Percentiles rank a stretch among this genome's conserved stretches.
Evolutionary conservation across 2,797 vertebrate species (phyloP).

Genomic region (Bovichtus diacanthus): DNA sequence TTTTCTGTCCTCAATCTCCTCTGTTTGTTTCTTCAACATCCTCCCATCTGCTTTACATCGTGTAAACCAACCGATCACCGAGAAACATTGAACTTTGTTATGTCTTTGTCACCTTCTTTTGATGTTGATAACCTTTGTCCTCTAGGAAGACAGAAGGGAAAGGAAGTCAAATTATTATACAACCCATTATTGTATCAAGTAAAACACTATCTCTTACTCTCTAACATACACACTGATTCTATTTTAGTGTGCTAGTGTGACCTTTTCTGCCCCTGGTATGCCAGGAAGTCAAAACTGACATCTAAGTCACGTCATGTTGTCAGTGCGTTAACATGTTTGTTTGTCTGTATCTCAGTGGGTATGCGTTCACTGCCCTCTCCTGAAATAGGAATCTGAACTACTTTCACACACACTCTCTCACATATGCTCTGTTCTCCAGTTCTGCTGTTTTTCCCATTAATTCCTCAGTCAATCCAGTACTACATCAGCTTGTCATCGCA

Average conservation of each 20-base stretch:
- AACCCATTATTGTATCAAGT: background rate
- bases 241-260: constrained; percentile 34
- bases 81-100: background rate
- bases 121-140: constrained; percentile 24
- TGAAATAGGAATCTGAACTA: constrained; percentile 44
- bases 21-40: constrained; percentile 3
- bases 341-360: constrained; percentile 15
- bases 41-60: constrained; percentile 35
- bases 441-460: constrained; percentile 75
- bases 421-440: background rate
- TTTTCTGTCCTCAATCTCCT: background rate
- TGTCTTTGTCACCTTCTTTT: constrained; percentile 10
- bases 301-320: constrained; percentile 15
- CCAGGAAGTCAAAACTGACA: constrained; percentile 51
- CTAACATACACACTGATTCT: constrained; percentile 17
- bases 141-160: background rate
- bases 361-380: constrained; percentile 30
- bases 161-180: background rate
- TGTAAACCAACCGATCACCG: background rate
- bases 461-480: constrained; percentile 58
- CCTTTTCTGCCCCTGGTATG: constrained; percentile 49
- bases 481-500: constrained; percentile 74
- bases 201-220: background rate
- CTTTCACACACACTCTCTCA: constrained; percentile 9
- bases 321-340: constrained; percentile 11